A percentile compares a stretch with the other conserved stretches of the same genome.
phyloP scores from a whole-genome alignment of 1,140 invertebrate species.

The Cydia fagiglandana region DNA sequence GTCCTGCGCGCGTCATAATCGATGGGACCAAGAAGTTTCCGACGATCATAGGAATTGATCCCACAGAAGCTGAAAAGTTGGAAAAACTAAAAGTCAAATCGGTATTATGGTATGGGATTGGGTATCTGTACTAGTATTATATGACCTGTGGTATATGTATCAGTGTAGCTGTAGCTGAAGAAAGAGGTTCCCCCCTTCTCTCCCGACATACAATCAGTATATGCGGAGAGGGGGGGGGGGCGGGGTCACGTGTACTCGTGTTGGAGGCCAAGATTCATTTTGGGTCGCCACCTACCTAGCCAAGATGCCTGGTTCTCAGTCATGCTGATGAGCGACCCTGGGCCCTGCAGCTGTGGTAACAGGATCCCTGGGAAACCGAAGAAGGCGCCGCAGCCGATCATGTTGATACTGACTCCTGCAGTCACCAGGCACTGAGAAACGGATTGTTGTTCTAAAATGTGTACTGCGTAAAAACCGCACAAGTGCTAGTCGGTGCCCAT shows the following conservation, averaged over 20 bases:
- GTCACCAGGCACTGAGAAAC: slow-evolving; percentile 11
- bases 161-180: no score
- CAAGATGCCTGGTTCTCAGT: background rate
- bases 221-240: no score
- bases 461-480: no score
- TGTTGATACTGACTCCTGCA: background rate
- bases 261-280: no score
- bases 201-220: no score
- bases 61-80: background rate
- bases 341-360: background rate
- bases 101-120: background rate
- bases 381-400: background rate
- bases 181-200: no score
- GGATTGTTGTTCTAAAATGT: background rate
- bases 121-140: no score
- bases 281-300: no score
- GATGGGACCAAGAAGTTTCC: background rate
- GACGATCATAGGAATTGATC: background rate
- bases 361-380: background rate
- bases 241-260: no score
- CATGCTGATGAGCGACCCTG: background rate
- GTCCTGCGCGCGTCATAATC: background rate
- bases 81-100: background rate
- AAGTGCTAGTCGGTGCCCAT: no score
- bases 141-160: no score